These are phyloP conservation scores for Rhynchotus rufescens DNA, from an alignment of 2,797 vertebrate genomes.

Conservation along the genomic window DNA sequence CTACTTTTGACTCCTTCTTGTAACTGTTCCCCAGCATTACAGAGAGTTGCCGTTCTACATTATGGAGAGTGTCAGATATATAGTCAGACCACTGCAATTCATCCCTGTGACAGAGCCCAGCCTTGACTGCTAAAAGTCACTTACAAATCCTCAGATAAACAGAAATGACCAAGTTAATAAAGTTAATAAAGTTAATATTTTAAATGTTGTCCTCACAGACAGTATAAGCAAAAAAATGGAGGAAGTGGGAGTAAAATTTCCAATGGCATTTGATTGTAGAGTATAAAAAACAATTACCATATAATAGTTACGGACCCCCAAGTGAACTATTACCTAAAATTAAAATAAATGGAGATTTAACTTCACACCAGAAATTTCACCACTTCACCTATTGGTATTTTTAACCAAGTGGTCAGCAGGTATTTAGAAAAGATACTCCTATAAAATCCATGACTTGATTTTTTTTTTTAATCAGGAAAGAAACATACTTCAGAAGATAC, in stretches of 20 bases:
- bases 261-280: neutral
- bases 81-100: neutral
- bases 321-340: neutral
- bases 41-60: neutral
- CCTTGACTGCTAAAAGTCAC: neutral
- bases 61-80: no score
- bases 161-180: neutral
- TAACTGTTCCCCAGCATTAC: neutral
- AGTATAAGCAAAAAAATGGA: neutral
- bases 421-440: neutral
- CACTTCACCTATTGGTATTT: neutral
- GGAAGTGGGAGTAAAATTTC: neutral
- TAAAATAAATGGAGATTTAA: neutral
- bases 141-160: neutral
- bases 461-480: neutral
- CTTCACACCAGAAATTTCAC: neutral
- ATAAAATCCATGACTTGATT: neutral
- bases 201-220: neutral
- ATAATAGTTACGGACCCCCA: neutral
- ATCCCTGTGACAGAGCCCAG: neutral
- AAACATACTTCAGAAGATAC: neutral
- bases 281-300: neutral
- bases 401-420: neutral
- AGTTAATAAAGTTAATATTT: neutral
- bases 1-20: neutral